Conservation (phyloP, 2,888 invertebrate genomes). For the Aphrophora alni region DNA sequence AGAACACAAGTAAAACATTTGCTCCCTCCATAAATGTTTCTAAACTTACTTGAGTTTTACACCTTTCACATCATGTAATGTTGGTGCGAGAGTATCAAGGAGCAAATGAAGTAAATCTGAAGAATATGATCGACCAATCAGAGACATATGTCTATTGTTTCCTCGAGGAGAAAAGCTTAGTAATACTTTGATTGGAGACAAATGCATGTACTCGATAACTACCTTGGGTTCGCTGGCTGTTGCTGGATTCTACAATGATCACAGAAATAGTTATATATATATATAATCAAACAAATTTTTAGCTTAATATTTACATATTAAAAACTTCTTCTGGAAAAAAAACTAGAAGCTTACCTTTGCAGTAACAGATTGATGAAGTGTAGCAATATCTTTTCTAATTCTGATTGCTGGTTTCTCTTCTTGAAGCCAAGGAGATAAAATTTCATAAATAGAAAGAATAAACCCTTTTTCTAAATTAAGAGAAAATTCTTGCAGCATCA, state of each 20-base stretch:
- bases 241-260: constrained; percentile 26
- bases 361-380: constrained; percentile 65
- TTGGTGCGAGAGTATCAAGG: constrained; percentile 69
- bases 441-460: constrained; percentile 62
- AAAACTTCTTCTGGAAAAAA: constrained; percentile 15
- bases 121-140: constrained; percentile 55
- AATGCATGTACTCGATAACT: constrained; percentile 64
- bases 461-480: constrained; percentile 75
- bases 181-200: constrained; percentile 67
- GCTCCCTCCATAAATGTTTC: too few species aligned
- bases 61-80: constrained; percentile 69
- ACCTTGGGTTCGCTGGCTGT: constrained; percentile 40
- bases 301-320: background rate
- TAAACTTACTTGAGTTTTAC: constrained; percentile 65
- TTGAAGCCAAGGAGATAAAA: constrained; percentile 66
- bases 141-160: constrained; percentile 42
- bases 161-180: constrained; percentile 65
- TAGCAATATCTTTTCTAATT: constrained; percentile 63
- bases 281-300: too few species aligned
- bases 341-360: constrained; percentile 42
- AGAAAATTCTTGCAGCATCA: constrained; percentile 70
- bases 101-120: constrained; percentile 67
- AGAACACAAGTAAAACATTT: too few species aligned
- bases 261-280: background rate
- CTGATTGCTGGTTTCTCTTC: constrained; percentile 66